Percentiles rank a stretch among this genome's conserved stretches.
Evolutionary conservation across 1,140 invertebrate genomes (phyloP).

Genomic region (Drosophila ironensis): DNA sequence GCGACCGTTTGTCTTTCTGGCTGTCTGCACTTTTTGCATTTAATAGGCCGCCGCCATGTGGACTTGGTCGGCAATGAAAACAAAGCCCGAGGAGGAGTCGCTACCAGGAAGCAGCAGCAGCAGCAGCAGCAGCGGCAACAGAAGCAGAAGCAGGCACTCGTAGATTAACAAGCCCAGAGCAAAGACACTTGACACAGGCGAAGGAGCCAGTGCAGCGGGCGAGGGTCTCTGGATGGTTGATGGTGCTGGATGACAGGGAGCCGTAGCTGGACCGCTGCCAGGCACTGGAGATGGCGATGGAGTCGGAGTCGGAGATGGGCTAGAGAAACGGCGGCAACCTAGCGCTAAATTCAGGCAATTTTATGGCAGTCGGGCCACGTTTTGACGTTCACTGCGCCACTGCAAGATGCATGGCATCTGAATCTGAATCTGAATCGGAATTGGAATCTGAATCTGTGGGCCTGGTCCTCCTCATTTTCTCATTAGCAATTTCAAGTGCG

Average conservation of each 20-base stretch:
- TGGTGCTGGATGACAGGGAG: neutral
- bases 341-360: conserved; percentile 79
- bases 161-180: conserved; percentile 72
- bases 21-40: conserved; percentile 76
- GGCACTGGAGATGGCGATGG: neutral
- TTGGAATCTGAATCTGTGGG: conserved; percentile 44
- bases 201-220: neutral
- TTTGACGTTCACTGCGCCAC: conserved; percentile 71
- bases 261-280: neutral
- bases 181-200: conserved; percentile 55
- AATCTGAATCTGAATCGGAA: too few species aligned
- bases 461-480: conserved; percentile 10
- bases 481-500: conserved; percentile 51
- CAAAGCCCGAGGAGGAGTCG: conserved; percentile 65
- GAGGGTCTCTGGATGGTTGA: neutral
- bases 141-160: conserved; percentile 47
- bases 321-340: conserved; percentile 42
- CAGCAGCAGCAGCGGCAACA: conserved; percentile 13
- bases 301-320: conserved; percentile 52
- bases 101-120: conserved; percentile 49
- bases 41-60: conserved; percentile 78
- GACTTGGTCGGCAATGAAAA: conserved; percentile 70
- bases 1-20: conserved; percentile 66
- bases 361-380: conserved; percentile 62
- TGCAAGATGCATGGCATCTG: conserved; percentile 71